Base-by-base conservation (phyloP, 2,888 invertebrate genomes). In the Cheilosia impressa region DNA sequence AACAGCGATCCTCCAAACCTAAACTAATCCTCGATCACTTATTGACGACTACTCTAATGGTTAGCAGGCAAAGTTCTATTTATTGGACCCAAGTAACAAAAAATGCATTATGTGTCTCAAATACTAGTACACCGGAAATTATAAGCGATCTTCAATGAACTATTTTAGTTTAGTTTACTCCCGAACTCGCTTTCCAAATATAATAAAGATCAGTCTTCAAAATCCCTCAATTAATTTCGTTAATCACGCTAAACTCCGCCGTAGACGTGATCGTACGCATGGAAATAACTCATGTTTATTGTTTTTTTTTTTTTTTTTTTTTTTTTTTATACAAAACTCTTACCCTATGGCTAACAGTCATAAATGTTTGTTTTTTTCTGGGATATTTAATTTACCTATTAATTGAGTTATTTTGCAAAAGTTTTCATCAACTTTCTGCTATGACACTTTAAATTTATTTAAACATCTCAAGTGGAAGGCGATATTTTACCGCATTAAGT, bases 391-490 rank as follows among this genome's bases (percentile, higher is more conserved):
- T 31, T 34, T 17, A 2, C 4, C 4, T 1, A 27, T 27, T 53
- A 53, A 53, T n/a, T 53, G 27, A 24, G 13, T n/a, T n/a, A 17
- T 31, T 50, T n/a, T 53, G 15, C 19, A 15, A 52, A 52, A 31
- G 31, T 43, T 19, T 41, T 60, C 27, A 52, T 60, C 27, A 52
- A 19, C 27, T 52, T 41, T 72, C 31, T 60, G 24, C 7, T 50
- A 13, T 22, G 15, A 2, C 10, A 19, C 5, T 62, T 38, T 7
- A 9, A 19, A 53, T 27, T 15, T 72, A 27, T 72, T 58, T 38
- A 58, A 53, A 52, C 17, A 13, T 50, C 6, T 43, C 13, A 50
- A 47, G 17, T 57, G 19, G 27, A 52, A 19, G 52, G 60, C n/a
- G 15, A 38, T 38, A 71, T 71, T 50, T 47, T 31, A 31, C 24